Conservation (phyloP, 92 coral and sea anemone species). For the Porites lobata region DNA sequence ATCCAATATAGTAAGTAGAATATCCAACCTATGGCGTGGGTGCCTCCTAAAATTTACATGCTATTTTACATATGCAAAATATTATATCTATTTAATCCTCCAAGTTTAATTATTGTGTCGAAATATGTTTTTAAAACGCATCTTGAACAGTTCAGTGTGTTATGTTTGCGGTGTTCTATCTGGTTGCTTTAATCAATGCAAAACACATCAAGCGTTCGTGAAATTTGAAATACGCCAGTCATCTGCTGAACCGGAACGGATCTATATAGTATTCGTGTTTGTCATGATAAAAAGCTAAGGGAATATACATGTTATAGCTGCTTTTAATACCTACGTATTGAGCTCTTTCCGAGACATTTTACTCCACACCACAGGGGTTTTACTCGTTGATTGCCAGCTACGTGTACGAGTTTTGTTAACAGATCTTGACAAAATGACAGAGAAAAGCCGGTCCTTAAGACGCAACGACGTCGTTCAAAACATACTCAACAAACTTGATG, state of each 20-base stretch:
- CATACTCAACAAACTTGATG: conserved; percentile 52
- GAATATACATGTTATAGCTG: conserved; percentile 29
- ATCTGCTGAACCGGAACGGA: conserved; percentile 41
- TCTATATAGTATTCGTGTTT: conserved; percentile 5
- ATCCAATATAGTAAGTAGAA: neutral
- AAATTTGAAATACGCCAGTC: neutral
- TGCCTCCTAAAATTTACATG: neutral
- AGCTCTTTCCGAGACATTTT: neutral
- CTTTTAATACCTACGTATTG: conserved; percentile 21
- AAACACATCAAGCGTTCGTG: neutral
- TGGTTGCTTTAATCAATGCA: neutral
- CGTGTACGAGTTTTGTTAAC: neutral
- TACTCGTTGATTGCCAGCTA: neutral
- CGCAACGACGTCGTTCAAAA: conserved; percentile 8
- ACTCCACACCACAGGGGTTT: neutral
- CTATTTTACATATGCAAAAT: conserved; percentile 26
- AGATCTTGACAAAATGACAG: conserved; percentile 20
- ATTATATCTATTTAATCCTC: conserved; percentile 2
- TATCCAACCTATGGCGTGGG: conserved; percentile 5
- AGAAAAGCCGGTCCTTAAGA: neutral
- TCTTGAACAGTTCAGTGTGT: neutral
- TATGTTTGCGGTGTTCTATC: neutral
- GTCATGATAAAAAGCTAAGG: conserved; percentile 10
- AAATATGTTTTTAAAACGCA: neutral
- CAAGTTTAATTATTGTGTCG: neutral